Base-by-base conservation (phyloP, 2,888 invertebrate species). In the Hyppa rectilinea region DNA sequence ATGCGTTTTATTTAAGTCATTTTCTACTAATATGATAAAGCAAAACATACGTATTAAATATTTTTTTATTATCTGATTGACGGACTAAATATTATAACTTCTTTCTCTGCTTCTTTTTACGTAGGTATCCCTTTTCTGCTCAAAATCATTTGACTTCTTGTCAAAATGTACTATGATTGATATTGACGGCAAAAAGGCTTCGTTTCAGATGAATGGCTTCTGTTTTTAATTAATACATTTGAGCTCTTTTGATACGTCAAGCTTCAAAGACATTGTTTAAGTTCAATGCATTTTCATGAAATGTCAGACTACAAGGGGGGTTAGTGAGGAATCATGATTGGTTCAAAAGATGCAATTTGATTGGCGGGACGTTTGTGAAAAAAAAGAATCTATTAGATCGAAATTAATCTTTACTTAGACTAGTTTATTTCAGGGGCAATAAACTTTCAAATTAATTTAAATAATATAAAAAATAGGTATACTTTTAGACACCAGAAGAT, bases 91-190 rank as follows among this genome's bases (percentile, higher is more conserved):
- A n/a, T n/a, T n/a, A n/a, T n/a, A n/a, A n/a, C n/a, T n/a, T n/a
- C n/a, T n/a, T n/a, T n/a, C n/a, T n/a, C n/a, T n/a, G n/a, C n/a
- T n/a, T n/a, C n/a, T n/a, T n/a, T n/a, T n/a, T n/a, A n/a, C n/a
- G n/a, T n/a, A n/a, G n/a, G n/a, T n/a, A n/a, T n/a, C n/a, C n/a
- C n/a, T n/a, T n/a, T n/a, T 70, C 49, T 56, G 50, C 66, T 74
- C 58, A 66, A 75, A 83, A 76, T 79, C 60, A 64, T 76, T 83
- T 81, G 71, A 79, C 68, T 65, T 79, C 68, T 71, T 81, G 77
- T 84, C 78, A 81, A 73, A 83, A 72, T 53, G 58, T 63, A 47
- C 26, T 65, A 73, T 74, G 75, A 84, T 84, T 84, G 69, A 84
- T 81, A 79, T 83, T 78, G 66, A 75, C 61, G 50, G 74, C 45